Evolutionary conservation across 2,113 vertebrate species (phyloP), one percentile per base, ranked within the genome.

Genomic region (Oncorhynchus tshawytscha): DNA sequence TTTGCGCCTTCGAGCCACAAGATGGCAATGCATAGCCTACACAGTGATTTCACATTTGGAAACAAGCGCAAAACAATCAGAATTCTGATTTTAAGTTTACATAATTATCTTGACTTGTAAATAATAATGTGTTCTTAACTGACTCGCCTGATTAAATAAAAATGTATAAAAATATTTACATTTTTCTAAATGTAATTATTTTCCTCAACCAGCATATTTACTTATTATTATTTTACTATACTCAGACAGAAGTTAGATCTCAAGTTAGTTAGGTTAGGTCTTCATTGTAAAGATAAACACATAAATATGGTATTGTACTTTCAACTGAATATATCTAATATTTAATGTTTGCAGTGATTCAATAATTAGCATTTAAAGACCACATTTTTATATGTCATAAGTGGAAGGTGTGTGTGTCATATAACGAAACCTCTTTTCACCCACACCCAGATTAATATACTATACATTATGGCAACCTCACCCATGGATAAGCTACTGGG

Each of bases 1-100:
- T 51, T 34, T 74, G 62, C 60, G 45, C 11, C 60, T 74, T 39
- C 4, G 49, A 74, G 62, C 62, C 72, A 74, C 72, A 66, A 49
- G 62, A 62, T 48, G 62, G 60, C 72, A 67, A 45, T 66, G 18
- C 29, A 62, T 54, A 45, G 8, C 39, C 39, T 45, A 54, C 70
- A 29, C 59, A 62, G 7, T 62, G 59, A 22, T 62, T 62, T 22
- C n/a, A 8, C n/a, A 11, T 62, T 62, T 62, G 5, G n/a, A 62
- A 62, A 62, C n/a, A 20, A 20, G 4, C 54, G 5, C 16, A 5
- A 67, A 67, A 31, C 27, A 31, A 67, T 16, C 5, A 34, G 27
- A 67, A 67, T 62, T n/a, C 59, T 62, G 7, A 62, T 62, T 62
- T 62, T 62, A 62, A 62, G 16, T 18, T 57, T 15, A 57, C 54